Percentiles rank a stretch among this genome's conserved stretches.
Conservation (phyloP, 2,797 vertebrate species). For the Pristis pectinata region DNA sequence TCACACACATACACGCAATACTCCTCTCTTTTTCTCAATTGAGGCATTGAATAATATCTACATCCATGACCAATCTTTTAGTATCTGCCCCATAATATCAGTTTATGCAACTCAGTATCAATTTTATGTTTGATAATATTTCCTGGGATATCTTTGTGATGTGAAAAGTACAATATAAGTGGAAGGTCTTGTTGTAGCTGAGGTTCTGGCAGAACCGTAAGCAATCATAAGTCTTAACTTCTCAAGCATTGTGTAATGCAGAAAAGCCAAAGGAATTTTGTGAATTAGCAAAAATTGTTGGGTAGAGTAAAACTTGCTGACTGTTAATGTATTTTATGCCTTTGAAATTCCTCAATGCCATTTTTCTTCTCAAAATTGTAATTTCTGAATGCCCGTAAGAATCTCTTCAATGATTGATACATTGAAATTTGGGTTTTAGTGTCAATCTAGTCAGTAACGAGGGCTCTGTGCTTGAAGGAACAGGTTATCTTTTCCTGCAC, state of each 20-base stretch:
- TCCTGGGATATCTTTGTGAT: too few species aligned
- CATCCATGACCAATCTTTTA: too few species aligned
- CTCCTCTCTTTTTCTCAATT: too few species aligned
- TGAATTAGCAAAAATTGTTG: not conserved
- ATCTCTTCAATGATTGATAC: not conserved
- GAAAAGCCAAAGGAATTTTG: conserved; percentile 15
- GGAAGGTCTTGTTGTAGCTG: not conserved
- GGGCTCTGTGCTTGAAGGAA: not conserved
- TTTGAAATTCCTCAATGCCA: conserved; percentile 20
- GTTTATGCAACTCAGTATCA: too few species aligned
- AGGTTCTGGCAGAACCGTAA: not conserved
- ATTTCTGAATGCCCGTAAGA: not conserved
- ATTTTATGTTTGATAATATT: too few species aligned
- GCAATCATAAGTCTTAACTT: not conserved
- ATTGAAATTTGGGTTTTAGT: not conserved
- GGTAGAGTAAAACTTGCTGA: conserved; percentile 1
- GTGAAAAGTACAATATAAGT: too few species aligned
- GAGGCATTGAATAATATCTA: too few species aligned
- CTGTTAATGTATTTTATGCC: conserved; percentile 1
- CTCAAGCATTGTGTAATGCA: not conserved
- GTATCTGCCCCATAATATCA: too few species aligned
- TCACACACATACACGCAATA: too few species aligned
- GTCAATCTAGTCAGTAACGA: not conserved
- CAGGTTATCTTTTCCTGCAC: not conserved
- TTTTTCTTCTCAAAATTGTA: not conserved